Conservation (phyloP, 2,797 vertebrate genomes). For the Gambelia wislizenii region DNA sequence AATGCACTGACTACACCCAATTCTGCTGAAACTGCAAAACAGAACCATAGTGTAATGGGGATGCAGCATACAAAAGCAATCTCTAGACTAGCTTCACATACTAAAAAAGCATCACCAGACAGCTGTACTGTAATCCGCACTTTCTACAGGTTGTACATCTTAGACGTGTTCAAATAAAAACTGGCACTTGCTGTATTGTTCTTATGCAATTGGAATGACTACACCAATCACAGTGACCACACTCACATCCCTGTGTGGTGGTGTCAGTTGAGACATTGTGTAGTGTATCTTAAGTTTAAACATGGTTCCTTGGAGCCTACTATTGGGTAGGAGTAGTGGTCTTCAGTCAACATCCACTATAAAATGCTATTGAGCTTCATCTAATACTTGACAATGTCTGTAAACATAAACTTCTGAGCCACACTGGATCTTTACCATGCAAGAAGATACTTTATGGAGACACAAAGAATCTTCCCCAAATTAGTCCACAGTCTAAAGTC, state of each 20-base stretch:
- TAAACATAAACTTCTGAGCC: neutral
- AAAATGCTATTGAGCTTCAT: neutral
- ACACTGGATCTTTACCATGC: neutral
- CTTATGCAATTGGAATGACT: neutral
- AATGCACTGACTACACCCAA: conserved; percentile 11
- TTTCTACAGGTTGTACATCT: neutral
- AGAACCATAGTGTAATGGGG: neutral
- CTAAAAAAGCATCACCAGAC: neutral
- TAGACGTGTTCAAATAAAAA: neutral
- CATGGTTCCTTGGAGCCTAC: neutral
- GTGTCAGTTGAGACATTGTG: neutral
- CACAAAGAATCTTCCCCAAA: neutral
- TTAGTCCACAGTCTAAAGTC: neutral
- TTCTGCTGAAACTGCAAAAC: neutral
- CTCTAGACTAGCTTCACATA: neutral
- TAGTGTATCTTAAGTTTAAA: neutral
- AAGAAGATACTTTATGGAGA: neutral
- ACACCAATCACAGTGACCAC: neutral
- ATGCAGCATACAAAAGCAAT: neutral
- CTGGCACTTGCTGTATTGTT: neutral
- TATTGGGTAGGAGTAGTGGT: neutral
- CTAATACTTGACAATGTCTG: neutral
- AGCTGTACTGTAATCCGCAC: neutral
- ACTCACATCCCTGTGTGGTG: neutral
- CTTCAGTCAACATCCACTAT: neutral